Conservation (phyloP, 2,797 vertebrate genomes). For the Gallirallus australis region DNA sequence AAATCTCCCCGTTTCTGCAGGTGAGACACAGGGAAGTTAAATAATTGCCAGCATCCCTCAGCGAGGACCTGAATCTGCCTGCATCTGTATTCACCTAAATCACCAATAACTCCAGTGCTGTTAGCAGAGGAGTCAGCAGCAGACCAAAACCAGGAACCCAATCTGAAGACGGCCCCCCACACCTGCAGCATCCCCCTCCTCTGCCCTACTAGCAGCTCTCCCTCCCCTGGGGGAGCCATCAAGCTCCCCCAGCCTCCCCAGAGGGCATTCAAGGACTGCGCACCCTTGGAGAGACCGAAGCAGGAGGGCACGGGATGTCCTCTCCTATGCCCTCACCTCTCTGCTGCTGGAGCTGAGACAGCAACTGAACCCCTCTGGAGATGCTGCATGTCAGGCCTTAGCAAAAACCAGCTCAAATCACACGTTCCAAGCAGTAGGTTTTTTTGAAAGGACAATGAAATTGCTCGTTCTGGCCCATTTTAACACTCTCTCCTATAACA, state of each 20-base stretch:
- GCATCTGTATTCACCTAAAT: neutral
- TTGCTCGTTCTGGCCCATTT: neutral
- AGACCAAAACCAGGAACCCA: neutral
- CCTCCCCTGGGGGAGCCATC: neutral
- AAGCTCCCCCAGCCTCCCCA: accelerated
- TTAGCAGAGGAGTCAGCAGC: neutral
- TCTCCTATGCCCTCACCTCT: neutral
- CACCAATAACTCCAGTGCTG: neutral
- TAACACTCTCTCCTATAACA: conserved; percentile 42
- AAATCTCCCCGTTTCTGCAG: neutral
- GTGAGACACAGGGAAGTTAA: neutral
- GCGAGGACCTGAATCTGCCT: neutral
- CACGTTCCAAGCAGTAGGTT: neutral
- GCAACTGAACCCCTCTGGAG: neutral
- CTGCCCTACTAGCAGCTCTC: accelerated
- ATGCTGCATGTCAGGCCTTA: neutral
- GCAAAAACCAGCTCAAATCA: neutral
- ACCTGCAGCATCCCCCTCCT: neutral
- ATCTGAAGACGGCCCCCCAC: accelerated
- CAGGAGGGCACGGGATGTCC: neutral
- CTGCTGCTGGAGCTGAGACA: neutral
- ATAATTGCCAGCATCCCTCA: neutral
- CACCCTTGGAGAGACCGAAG: neutral
- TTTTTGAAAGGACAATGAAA: conserved; percentile 17
- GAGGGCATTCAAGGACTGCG: accelerated